phyloP scores from a whole-genome alignment of 2,113 vertebrate species.

The Tiliqua scincoides region DNA sequence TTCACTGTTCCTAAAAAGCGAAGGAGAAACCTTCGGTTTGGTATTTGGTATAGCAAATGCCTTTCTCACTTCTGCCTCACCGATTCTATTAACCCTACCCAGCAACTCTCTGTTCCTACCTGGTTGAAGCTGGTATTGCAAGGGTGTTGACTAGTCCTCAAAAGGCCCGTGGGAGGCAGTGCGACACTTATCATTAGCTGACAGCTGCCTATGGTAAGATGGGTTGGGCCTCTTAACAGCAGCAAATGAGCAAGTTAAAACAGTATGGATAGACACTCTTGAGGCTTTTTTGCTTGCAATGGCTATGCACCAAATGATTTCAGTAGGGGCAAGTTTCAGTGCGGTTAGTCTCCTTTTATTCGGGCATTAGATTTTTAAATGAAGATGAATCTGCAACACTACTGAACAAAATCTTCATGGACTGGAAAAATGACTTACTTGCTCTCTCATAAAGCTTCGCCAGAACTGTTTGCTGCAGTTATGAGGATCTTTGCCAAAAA shows the following conservation, averaged over 20 bases:
- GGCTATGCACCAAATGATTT: not conserved
- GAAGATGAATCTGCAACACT: not conserved
- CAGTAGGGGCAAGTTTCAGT: not conserved
- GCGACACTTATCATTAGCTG: not conserved
- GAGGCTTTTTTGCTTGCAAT: not conserved
- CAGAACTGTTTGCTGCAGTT: not conserved
- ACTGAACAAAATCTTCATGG: not conserved
- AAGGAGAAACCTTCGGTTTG: not conserved
- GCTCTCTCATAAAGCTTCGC: not conserved
- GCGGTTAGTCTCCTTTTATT: not conserved
- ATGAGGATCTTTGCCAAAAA: not conserved
- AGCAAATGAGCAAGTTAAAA: constrained; percentile 6
- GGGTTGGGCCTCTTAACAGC: not conserved
- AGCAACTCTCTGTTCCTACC: constrained; percentile 23
- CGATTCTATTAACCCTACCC: not conserved
- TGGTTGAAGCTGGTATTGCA: constrained; percentile 1
- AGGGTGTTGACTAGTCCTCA: constrained; percentile 14
- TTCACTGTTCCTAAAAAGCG: not conserved
- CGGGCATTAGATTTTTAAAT: not conserved
- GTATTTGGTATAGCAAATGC: not conserved
- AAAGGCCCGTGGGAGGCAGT: not conserved
- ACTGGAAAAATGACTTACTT: not conserved
- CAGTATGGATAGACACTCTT: not conserved
- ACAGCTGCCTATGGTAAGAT: not conserved
- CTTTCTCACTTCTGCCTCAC: constrained; percentile 3